phyloP scores from a whole-genome alignment of 2,888 invertebrate genomes.

The Lacanobia oleracea region DNA sequence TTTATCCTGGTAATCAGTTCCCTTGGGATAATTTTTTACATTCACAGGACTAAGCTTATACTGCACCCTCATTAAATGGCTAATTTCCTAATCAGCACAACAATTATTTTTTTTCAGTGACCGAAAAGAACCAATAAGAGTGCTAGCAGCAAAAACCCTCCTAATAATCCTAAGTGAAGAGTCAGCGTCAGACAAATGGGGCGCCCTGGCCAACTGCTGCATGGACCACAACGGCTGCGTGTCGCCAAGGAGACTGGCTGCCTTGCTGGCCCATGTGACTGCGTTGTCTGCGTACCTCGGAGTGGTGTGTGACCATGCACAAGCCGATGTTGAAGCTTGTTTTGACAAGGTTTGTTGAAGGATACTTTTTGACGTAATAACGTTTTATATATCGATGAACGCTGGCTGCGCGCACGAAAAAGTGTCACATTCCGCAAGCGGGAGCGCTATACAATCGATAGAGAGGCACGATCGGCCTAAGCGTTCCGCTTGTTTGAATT shows the following conservation, averaged over 20 bases:
- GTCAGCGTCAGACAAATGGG: constrained; percentile 91
- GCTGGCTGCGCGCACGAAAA: too few relatives aligned
- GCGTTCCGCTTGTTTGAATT: too few relatives aligned
- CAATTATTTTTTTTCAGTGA: constrained; percentile 85
- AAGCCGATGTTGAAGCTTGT: constrained; percentile 93
- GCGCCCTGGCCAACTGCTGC: constrained; percentile 93
- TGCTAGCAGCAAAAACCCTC: constrained; percentile 92
- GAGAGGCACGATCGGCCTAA: too few relatives aligned
- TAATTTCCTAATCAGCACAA: background rate
- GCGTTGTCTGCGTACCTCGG: constrained; percentile 91
- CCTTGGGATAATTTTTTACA: too few relatives aligned
- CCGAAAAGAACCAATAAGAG: constrained; percentile 91
- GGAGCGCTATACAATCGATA: too few relatives aligned
- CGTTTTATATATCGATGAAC: too few relatives aligned
- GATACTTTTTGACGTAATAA: too few relatives aligned
- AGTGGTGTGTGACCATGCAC: constrained; percentile 91
- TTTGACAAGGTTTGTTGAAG: constrained; percentile 91
- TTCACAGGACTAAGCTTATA: too few relatives aligned
- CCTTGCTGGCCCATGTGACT: constrained; percentile 91
- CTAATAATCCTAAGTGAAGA: constrained; percentile 92
- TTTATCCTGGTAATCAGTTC: too few relatives aligned
- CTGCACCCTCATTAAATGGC: too few relatives aligned
- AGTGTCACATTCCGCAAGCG: too few relatives aligned
- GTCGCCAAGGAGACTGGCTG: constrained; percentile 91
- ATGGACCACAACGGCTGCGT: constrained; percentile 95